Base-by-base conservation (phyloP, 1,140 invertebrate genomes). In the Berghia stephanieae region DNA sequence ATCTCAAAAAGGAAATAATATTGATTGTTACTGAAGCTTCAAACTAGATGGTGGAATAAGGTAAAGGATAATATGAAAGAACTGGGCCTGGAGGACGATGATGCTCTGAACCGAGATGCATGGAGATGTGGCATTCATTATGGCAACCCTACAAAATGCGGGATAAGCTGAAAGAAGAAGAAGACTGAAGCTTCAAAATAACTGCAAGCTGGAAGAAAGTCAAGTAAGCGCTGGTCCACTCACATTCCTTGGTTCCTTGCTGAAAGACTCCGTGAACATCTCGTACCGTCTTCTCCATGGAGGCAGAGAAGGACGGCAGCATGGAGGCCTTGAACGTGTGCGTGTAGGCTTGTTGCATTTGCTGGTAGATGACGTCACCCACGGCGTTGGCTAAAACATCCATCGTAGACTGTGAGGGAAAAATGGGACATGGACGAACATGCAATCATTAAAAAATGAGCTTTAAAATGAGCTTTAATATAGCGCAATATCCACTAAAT, bases 211-310 rank as follows among this genome's bases (percentile, higher is more conserved):
- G n/a, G n/a, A n/a, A n/a, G n/a, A n/a, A n/a, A n/a, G n/a, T n/a
- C n/a, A n/a, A n/a, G n/a, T n/a, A n/a, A n/a, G n/a, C n/a, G n/a
- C n/a, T n/a, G n/a, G n/a, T n/a, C n/a, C n/a, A 91, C 94, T 93
- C 91, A 97, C 96, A 96, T 90, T 98, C 95, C 85, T 93, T 93
- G 3, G 95, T 95, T 79, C 96, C 96, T 80, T 92, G 92, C 52
- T 93, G 92, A 87, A 98, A 98, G 3, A 93, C 92, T 21, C 95
- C 93, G 86, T 96, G 95, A 2, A 98, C 92, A 90, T 98, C 96
- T 43, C 92, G 91, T 84, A 96, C 96, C 91, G 98, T 94, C 81
- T 93, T 93, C 82, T 94, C 93, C 83, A 94, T 94, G 55, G 94
- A 92, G 86, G 94, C 94, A 86, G 97, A 95, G 91, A 96, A 94